Evolutionary conservation across 2,797 vertebrate genomes (phyloP).

Genomic region (Antennarius maculatus): DNA sequence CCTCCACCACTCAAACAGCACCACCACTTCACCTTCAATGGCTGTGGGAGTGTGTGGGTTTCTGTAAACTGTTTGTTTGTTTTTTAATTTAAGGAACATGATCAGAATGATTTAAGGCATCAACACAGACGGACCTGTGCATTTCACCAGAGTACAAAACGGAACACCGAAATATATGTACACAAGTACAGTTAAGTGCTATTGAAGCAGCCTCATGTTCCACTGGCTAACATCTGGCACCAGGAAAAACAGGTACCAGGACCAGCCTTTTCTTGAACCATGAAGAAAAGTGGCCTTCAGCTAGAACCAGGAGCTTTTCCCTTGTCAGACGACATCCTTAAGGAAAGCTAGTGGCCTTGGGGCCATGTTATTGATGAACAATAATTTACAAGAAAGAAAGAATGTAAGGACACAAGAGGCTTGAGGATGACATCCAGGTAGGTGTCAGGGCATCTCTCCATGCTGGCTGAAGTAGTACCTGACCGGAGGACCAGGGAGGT

Average conservation of each 20-base stretch:
- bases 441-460: slow-evolving; percentile 73
- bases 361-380: slow-evolving; percentile 42
- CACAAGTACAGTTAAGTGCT: slow-evolving; percentile 81
- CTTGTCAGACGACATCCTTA: slow-evolving; percentile 24
- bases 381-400: slow-evolving; percentile 57
- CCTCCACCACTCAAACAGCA: slow-evolving; percentile 9
- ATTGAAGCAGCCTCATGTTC: slow-evolving; percentile 69
- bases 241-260: slow-evolving; percentile 41
- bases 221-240: slow-evolving; percentile 61
- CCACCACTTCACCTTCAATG: slow-evolving; percentile 7
- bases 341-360: slow-evolving; percentile 54
- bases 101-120: slow-evolving; percentile 82
- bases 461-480: slow-evolving; percentile 92
- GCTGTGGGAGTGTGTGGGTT: slow-evolving; percentile 44
- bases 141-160: slow-evolving; percentile 80
- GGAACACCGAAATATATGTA: slow-evolving; percentile 76
- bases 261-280: slow-evolving; percentile 49
- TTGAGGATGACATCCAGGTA: slow-evolving; percentile 34
- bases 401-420: slow-evolving; percentile 70
- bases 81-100: slow-evolving; percentile 59
- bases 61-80: slow-evolving; percentile 57
- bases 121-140: slow-evolving; percentile 74
- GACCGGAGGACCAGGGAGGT: slow-evolving; percentile 94
- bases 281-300: slow-evolving; percentile 36
- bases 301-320: slow-evolving; percentile 45